phyloP scores from a whole-genome alignment of 1,140 invertebrate genomes.

The Mesaphorura yosii region DNA sequence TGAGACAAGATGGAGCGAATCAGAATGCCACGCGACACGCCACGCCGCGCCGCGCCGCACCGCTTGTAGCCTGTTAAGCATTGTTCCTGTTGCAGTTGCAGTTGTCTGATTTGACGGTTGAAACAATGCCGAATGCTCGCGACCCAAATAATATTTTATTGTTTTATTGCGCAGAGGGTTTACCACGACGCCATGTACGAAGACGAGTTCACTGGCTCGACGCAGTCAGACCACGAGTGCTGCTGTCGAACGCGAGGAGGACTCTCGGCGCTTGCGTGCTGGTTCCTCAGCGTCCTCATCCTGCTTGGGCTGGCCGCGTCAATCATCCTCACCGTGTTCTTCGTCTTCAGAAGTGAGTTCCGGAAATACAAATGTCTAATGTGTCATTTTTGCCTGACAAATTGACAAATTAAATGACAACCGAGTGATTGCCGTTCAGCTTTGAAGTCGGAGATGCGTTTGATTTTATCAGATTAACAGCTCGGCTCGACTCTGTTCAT shows the following conservation, averaged over 20 bases:
- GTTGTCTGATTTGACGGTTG: no score
- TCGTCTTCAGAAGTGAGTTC: conserved; percentile 30
- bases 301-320: conserved; percentile 29
- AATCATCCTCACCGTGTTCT: conserved; percentile 31
- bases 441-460: neutral
- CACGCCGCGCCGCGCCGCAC: no score
- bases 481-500: no score
- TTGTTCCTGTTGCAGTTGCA: no score
- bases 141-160: conserved; percentile 1
- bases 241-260: conserved; percentile 24
- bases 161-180: conserved; percentile 15
- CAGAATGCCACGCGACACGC: no score
- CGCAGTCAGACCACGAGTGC: conserved; percentile 25
- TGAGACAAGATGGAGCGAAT: no score
- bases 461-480: neutral
- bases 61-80: no score
- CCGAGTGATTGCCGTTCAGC: no score
- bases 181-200: conserved; percentile 31
- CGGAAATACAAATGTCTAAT: neutral
- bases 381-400: neutral
- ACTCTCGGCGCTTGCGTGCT: conserved; percentile 27
- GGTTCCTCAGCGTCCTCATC: conserved; percentile 30
- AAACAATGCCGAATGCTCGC: no score
- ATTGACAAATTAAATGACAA: neutral
- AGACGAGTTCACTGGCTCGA: conserved; percentile 24